A percentile compares a stretch with the other conserved stretches of the same genome.
These are phyloP conservation scores for Podarcis cretensis DNA, from an alignment of 2,113 vertebrate genomes.

Conservation along the genomic window DNA sequence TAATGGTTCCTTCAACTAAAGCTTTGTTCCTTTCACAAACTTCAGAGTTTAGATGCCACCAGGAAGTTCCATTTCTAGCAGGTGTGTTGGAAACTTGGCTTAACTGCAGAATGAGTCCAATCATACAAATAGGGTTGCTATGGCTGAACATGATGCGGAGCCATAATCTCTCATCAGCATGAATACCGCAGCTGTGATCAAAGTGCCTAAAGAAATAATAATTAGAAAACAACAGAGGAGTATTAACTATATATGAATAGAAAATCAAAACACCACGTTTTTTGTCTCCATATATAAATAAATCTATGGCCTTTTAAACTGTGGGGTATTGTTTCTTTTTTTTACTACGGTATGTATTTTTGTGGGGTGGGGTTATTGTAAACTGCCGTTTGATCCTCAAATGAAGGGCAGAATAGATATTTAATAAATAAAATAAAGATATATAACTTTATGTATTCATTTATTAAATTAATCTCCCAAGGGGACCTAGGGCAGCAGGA, in stretches of 20 bases:
- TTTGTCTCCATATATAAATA: too few relatives aligned
- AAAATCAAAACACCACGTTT: not conserved
- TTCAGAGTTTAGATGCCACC: not conserved
- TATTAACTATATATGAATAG: not conserved
- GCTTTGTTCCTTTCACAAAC: not conserved
- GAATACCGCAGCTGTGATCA: not conserved
- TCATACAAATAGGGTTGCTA: not conserved
- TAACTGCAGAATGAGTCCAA: not conserved
- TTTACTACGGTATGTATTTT: too few relatives aligned
- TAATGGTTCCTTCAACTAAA: too few relatives aligned
- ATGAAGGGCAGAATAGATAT: too few relatives aligned
- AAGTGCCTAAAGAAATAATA: not conserved
- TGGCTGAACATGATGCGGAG: not conserved
- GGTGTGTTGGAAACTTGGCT: not conserved
- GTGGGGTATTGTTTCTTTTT: too few relatives aligned
- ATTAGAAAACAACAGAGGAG: not conserved
- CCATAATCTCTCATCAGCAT: slow-evolving; percentile 68
- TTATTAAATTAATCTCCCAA: too few relatives aligned
- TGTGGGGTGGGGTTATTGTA: too few relatives aligned
- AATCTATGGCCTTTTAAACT: too few relatives aligned
- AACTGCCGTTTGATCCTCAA: too few relatives aligned
- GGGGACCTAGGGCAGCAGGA: too few relatives aligned
- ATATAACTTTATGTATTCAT: too few relatives aligned
- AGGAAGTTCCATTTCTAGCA: not conserved
- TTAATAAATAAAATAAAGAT: too few relatives aligned